Conservation (phyloP, 2,113 vertebrate genomes). For the Eonycteris spelaea region DNA sequence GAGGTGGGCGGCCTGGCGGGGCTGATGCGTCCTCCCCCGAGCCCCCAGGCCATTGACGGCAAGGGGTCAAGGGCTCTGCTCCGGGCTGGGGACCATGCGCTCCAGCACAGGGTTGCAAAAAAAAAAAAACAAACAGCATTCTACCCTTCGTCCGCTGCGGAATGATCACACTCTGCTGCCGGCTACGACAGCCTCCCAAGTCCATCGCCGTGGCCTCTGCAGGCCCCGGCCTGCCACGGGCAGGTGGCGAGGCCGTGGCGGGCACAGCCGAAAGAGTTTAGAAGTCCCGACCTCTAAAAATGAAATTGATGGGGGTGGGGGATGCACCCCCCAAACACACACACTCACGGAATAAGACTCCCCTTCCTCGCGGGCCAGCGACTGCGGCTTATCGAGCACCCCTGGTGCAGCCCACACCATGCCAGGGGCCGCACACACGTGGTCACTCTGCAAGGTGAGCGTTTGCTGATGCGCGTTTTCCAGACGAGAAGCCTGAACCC, state of each 20-base stretch:
- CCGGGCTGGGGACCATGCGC: background rate
- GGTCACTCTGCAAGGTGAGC: too few relatives aligned
- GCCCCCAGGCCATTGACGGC: too few relatives aligned
- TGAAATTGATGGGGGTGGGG: background rate
- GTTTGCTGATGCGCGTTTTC: background rate
- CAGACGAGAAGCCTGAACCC: background rate
- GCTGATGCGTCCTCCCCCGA: background rate
- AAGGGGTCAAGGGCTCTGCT: background rate
- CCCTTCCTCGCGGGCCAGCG: background rate
- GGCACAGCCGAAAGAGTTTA: background rate
- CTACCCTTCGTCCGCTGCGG: background rate
- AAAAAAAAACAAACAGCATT: too few relatives aligned
- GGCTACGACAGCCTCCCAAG: background rate
- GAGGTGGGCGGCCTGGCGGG: too few relatives aligned
- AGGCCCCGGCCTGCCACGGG: background rate
- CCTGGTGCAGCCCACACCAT: background rate
- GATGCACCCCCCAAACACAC: too few relatives aligned
- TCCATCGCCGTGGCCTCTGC: background rate
- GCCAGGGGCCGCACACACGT: fast-evolving
- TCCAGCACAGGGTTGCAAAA: background rate
- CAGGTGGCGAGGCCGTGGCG: background rate
- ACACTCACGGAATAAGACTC: background rate
- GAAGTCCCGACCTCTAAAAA: background rate
- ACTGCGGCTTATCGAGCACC: background rate
- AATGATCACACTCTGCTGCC: background rate